phyloP scores from a whole-genome alignment of 2,888 invertebrate genomes.

The Altica lythri region DNA sequence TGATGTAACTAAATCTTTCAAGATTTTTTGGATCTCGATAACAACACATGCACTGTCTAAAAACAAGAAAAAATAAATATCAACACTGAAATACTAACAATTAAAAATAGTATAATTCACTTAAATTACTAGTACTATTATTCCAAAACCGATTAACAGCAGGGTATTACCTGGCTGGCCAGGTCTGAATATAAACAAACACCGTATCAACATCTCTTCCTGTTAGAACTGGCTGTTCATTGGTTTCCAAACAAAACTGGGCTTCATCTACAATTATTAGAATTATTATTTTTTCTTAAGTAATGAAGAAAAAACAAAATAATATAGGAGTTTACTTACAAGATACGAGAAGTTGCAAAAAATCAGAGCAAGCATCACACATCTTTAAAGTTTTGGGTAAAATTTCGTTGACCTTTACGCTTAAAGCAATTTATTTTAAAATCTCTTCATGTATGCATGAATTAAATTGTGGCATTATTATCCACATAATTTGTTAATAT shows the following conservation, averaged over 20 bases:
- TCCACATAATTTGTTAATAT: constrained; percentile 47
- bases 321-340: constrained; percentile 65
- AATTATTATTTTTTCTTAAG: not conserved
- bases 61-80: no score
- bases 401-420: constrained; percentile 16
- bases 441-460: constrained; percentile 16
- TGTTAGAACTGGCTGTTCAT: constrained; percentile 74
- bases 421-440: constrained; percentile 19
- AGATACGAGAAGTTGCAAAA: constrained; percentile 86
- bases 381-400: constrained; percentile 58
- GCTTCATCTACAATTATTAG: constrained; percentile 71
- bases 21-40: constrained; percentile 91
- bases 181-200: constrained; percentile 83
- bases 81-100: no score
- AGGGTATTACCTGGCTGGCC: constrained; percentile 90
- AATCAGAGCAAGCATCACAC: constrained; percentile 96
- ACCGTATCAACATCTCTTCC: constrained; percentile 83
- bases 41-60: constrained; percentile 93
- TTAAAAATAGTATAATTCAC: no score
- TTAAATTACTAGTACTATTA: no score
- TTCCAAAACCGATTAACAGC: no score
- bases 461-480: constrained; percentile 17
- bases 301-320: constrained; percentile 13
- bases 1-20: constrained; percentile 86
- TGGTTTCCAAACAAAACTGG: constrained; percentile 76